These are phyloP conservation scores for Halictus quadricinctus DNA, from an alignment of 2,888 invertebrate species.

Conservation along the genomic window DNA sequence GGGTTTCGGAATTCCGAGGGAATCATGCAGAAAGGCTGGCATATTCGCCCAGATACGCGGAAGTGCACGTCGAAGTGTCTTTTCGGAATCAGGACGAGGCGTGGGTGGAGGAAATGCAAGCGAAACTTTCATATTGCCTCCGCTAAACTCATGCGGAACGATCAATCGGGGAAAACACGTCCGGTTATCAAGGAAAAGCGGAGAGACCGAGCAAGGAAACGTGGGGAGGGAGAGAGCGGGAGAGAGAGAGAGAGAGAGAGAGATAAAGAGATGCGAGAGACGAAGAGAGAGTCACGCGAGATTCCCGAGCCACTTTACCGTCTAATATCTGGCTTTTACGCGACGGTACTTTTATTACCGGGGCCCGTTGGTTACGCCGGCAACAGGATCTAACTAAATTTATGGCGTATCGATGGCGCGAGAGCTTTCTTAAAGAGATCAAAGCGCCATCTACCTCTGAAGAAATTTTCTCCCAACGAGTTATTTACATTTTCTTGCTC, in stretches of 20 bases:
- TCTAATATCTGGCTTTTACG: constrained; percentile 62
- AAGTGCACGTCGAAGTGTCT: constrained; percentile 16
- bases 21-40: constrained; percentile 9
- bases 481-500: constrained; percentile 37
- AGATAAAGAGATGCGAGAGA: not conserved
- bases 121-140: constrained; percentile 61
- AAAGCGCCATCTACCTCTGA: constrained; percentile 21
- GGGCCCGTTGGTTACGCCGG: not conserved
- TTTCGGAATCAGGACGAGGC: not conserved
- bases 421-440: constrained; percentile 42
- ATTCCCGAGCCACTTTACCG: constrained; percentile 47
- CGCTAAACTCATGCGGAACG: constrained; percentile 58
- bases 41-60: not conserved
- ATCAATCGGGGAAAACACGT: constrained; percentile 57
- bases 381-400: constrained; percentile 60
- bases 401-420: constrained; percentile 55
- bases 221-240: not conserved
- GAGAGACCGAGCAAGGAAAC: not conserved
- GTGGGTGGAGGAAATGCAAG: not conserved
- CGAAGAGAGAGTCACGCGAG: constrained; percentile 45
- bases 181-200: constrained; percentile 60
- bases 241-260: not conserved
- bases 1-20: not conserved
- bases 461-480: constrained; percentile 53
- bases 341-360: constrained; percentile 58